A percentile compares a stretch with the other conserved stretches of the same genome.
Conservation (phyloP, 2,797 vertebrate species). For the Bradypodion pumilum region DNA sequence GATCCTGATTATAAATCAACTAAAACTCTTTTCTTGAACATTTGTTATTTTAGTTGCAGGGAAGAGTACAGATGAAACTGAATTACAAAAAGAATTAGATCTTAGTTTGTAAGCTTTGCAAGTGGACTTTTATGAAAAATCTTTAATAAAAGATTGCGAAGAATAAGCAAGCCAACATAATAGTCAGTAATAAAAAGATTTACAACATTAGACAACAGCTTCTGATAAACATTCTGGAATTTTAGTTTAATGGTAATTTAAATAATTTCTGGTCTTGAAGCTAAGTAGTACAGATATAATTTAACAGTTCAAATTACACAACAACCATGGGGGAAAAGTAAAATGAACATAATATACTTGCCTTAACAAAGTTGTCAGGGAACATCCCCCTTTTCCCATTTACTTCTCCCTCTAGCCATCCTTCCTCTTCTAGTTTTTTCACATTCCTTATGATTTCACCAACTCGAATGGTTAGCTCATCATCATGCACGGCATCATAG, state of each 20-base stretch:
- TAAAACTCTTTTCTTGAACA: not conserved
- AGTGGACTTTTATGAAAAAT: not conserved
- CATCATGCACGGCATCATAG: conserved; percentile 91
- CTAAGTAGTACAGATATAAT: not conserved
- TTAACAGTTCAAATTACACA: conserved; percentile 9
- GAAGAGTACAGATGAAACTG: not conserved
- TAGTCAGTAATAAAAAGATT: not conserved
- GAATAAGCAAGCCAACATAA: not conserved
- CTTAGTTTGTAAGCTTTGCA: not conserved
- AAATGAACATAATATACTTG: conserved; percentile 67
- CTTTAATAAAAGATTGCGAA: not conserved
- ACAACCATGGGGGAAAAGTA: conserved; percentile 7
- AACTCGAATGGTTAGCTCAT: conserved; percentile 89
- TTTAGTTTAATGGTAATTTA: not conserved
- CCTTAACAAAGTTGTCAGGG: conserved; percentile 98
- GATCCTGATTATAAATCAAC: not conserved
- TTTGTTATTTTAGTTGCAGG: not conserved
- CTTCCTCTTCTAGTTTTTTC: conserved; percentile 90
- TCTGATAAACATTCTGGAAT: not conserved
- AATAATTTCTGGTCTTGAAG: not conserved
- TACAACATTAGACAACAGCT: not conserved
- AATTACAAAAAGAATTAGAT: not conserved
- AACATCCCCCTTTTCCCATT: conserved; percentile 91
- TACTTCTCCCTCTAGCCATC: conserved; percentile 95
- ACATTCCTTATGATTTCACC: conserved; percentile 94